Evolutionary conservation across 2,113 vertebrate genomes (phyloP).

Genomic region (Rhinoderma darwinii): DNA sequence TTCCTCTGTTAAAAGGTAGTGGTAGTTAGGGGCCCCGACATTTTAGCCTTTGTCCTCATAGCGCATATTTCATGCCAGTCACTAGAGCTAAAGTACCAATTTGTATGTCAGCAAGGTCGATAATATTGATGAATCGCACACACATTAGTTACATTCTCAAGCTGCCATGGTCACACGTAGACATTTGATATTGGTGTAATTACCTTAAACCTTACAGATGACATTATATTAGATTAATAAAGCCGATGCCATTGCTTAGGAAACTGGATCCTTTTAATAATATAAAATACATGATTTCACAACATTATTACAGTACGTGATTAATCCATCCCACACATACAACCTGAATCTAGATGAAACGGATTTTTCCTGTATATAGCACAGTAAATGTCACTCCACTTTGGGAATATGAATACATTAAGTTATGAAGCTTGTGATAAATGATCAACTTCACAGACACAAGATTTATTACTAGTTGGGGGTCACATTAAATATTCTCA

Average conservation of each 20-base stretch:
- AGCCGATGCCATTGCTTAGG: neutral
- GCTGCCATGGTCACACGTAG: neutral
- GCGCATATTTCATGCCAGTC: no score
- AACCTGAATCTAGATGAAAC: constrained; percentile 12
- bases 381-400: constrained; percentile 17
- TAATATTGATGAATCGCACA: no score
- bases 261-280: neutral
- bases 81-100: no score
- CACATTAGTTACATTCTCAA: no score
- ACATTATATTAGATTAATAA: neutral
- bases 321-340: constrained; percentile 2
- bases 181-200: neutral
- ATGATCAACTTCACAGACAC: neutral
- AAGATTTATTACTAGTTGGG: neutral
- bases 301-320: neutral
- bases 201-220: neutral
- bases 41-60: no score
- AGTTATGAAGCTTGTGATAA: constrained; percentile 1
- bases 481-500: constrained; percentile 7
- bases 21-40: no score
- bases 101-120: no score
- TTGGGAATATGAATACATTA: constrained; percentile 27
- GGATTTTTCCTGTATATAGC: neutral
- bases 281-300: neutral
- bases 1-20: no score